Base-by-base conservation (phyloP, 2,888 invertebrate species). In the Euspilapteryx auroguttella region DNA sequence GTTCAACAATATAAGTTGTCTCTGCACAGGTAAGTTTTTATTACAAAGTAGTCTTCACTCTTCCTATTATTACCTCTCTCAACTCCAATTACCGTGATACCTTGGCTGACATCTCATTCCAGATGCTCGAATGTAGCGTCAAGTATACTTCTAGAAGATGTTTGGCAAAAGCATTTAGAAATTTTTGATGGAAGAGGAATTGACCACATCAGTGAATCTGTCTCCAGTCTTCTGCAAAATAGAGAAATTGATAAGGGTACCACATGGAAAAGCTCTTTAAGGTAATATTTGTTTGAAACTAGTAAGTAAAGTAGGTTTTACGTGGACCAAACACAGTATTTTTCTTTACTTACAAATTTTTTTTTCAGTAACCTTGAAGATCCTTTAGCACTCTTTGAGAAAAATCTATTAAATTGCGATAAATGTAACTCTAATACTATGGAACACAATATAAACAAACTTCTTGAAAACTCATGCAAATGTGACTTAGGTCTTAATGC, bases 121-220 rank as follows among this genome's bases (percentile, higher is more conserved):
- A 69, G 71, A 24, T 37, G 39, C 2, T 54, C 65, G 4, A 71
- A 69, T 37, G 31, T 47, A 23, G 28, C 49, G 12, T 62, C 64
- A 3, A 47, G 43, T 25, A 39, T 43, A 13, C 33, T 65, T 12
- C 42, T 58, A 1, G 43, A 52, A 10, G 47, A 57, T 36, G 37
- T 52, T 3, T 62, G 57, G 55, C 36, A 45, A 20, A 35, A 34
- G 6, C 57, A 59, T 33, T 33, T 35, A 12, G 41, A 51, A 25
- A 28, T 44, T 9, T 36, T 49, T 4, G 43, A 37, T 37, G 40
- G 44, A 23, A 36, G 34, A 30, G 39, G 41, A 13, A 31, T 45
- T 5, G 39, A 53, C 21, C 36, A 49, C 21, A 41, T 62, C 17
- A 26, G 48, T 6, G 37, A 43, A 13, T 41, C 47, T 9, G 44